Conservation (phyloP, 2,797 vertebrate genomes). For the Lindbergichthys nudifrons region DNA sequence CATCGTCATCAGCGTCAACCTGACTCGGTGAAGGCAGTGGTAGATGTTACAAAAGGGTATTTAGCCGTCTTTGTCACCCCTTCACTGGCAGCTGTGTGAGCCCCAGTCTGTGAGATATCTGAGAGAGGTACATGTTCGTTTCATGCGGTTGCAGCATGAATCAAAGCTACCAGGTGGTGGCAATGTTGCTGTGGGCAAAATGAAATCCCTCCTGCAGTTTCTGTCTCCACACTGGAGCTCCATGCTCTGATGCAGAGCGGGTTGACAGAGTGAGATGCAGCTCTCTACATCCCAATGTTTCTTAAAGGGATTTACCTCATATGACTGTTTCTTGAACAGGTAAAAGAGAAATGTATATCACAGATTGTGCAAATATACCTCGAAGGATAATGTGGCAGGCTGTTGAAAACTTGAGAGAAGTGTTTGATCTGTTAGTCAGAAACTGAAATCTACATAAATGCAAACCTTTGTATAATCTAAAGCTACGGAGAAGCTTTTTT, state of each 20-base stretch:
- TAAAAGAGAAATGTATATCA: background rate
- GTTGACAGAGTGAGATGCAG: constrained; percentile 20
- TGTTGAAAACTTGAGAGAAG: background rate
- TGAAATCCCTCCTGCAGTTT: constrained; percentile 44
- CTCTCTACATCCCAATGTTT: background rate
- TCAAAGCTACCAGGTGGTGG: constrained; percentile 79
- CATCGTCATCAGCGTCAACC: too few relatives aligned
- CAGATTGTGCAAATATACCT: background rate
- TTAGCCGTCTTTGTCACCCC: background rate
- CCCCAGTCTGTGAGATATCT: background rate
- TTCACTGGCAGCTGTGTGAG: constrained; percentile 11
- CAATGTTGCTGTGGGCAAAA: constrained; percentile 81
- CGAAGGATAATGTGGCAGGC: background rate
- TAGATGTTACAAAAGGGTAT: background rate
- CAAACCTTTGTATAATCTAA: constrained; percentile 4
- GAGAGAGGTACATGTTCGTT: constrained; percentile 7
- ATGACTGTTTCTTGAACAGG: background rate
- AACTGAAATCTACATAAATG: constrained; percentile 33
- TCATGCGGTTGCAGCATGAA: constrained; percentile 31
- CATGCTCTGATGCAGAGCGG: constrained; percentile 27
- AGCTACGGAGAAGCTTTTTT: background rate
- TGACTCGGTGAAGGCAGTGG: background rate
- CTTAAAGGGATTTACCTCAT: constrained; percentile 17
- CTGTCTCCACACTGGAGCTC: constrained; percentile 16
- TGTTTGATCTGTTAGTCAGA: constrained; percentile 36